Evolutionary conservation across 1,140 invertebrate species (phyloP).

Genomic region (Lepidurus couesii): DNA sequence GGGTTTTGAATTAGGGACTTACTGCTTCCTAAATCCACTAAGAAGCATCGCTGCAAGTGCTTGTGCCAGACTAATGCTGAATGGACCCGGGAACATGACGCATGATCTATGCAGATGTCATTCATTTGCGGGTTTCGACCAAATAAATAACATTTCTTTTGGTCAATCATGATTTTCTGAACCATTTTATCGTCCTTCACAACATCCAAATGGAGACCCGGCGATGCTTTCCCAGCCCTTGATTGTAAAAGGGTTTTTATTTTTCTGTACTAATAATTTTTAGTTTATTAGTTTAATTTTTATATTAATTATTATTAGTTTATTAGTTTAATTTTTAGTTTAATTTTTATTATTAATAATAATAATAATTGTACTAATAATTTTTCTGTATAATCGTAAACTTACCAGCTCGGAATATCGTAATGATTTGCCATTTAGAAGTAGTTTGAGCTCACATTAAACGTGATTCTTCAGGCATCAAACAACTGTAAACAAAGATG

Average conservation of each 20-base stretch:
- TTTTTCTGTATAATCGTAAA: slow-evolving; percentile 32
- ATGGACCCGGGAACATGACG: slow-evolving; percentile 95
- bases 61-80: slow-evolving; percentile 95
- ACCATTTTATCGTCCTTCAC: slow-evolving; percentile 94
- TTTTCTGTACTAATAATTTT: slow-evolving; percentile 29
- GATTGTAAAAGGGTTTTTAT: slow-evolving; percentile 37
- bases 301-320: too few species aligned
- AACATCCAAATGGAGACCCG: slow-evolving; percentile 95
- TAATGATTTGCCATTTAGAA: slow-evolving; percentile 73
- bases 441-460: background rate
- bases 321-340: too few species aligned
- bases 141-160: slow-evolving; percentile 98
- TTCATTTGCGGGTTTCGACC: slow-evolving; percentile 94
- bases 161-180: slow-evolving; percentile 97
- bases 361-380: too few species aligned
- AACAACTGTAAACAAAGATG: too few species aligned
- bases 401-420: slow-evolving; percentile 77
- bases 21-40: slow-evolving; percentile 98
- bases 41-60: slow-evolving; percentile 85
- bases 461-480: too few species aligned
- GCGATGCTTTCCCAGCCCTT: slow-evolving; percentile 96
- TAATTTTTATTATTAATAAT: too few species aligned
- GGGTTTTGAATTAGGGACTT: slow-evolving; percentile 51
- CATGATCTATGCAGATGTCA: slow-evolving; percentile 98
- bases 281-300: too few species aligned